Base-by-base conservation (phyloP, 2,888 invertebrate genomes). In the Drosophila colorata region DNA sequence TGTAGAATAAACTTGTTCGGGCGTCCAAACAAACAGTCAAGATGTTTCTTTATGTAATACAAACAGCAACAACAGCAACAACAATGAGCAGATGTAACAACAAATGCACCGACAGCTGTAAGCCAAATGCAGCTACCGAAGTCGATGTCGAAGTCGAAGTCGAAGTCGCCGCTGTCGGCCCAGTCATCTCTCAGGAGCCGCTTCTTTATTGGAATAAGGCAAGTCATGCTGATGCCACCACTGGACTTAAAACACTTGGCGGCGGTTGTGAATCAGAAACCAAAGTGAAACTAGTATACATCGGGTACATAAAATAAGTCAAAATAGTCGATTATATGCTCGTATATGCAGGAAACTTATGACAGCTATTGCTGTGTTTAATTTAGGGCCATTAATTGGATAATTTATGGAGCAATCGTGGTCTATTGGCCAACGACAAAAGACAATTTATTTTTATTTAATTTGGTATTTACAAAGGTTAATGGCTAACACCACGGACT, bases 1-100 rank as follows among this genome's bases (percentile, higher is more conserved):
- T 70, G 74, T 87, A 83, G 83, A 83, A 83, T 83, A 83, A 83
- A 83, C 83, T 87, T 77, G 83, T 83, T 83, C 80, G 84, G 53
- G 52, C 64, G 57, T 55, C 52, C 58, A 49, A 78, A 37, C 63
- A 69, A 72, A 65, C 55, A 66, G 59, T 58, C 79, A 70, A 86
- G 83, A 86, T 86, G 88, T 82, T 74, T 61, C 67, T 88, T 83
- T 88, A 82, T 88, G 80, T 76, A 73, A 81, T 68, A 64, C 73
- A 63, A 55, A 35, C 35, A 55, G 37, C 59, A 66, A 43, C 66
- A 66, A 43, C 49, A 63, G n/a, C 61, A 38, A 28, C 43, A 48
- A 23, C 69, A 51, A 59, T 41, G 59, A 77, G 55, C 77, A 83
- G 80, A 80, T 76, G 74, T 69, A 70, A 71, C 77, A 67, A 76